Evolutionary conservation across 2,888 invertebrate genomes (phyloP).

Genomic region (Notodonta dromedarius): DNA sequence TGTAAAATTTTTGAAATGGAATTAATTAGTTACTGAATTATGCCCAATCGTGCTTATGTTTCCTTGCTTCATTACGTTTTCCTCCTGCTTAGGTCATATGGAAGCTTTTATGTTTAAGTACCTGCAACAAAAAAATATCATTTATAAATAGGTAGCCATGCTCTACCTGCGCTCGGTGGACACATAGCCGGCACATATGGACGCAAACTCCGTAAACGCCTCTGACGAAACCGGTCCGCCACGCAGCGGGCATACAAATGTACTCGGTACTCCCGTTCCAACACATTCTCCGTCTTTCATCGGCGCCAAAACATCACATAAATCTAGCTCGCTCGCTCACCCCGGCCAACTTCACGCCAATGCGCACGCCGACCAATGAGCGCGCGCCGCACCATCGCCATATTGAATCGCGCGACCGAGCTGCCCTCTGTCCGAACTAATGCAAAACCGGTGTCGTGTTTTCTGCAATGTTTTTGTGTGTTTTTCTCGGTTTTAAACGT

Average conservation of each 20-base stretch:
- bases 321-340: conserved; percentile 76
- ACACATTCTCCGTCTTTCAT: conserved; percentile 80
- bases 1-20: background rate
- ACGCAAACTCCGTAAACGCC: conserved; percentile 75
- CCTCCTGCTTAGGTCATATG: conserved; percentile 7
- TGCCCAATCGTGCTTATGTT: conserved; percentile 25
- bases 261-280: conserved; percentile 70
- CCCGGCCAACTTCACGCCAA: conserved; percentile 71
- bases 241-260: conserved; percentile 78
- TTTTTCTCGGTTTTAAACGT: conserved; percentile 61
- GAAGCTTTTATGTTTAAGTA: conserved; percentile 39
- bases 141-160: conserved; percentile 66
- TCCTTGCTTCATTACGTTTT: conserved; percentile 12
- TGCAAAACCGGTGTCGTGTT: conserved; percentile 63
- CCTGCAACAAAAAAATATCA: conserved; percentile 74
- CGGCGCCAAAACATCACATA: conserved; percentile 78
- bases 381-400: conserved; percentile 71
- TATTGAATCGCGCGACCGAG: conserved; percentile 71
- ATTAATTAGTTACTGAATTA: background rate
- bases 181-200: conserved; percentile 74
- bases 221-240: conserved; percentile 78
- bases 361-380: conserved; percentile 65
- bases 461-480: conserved; percentile 69
- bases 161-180: conserved; percentile 73
- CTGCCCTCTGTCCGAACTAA: conserved; percentile 72